Base-by-base conservation (phyloP, 2,888 invertebrate species). In the Lasioglossum vierecki region DNA sequence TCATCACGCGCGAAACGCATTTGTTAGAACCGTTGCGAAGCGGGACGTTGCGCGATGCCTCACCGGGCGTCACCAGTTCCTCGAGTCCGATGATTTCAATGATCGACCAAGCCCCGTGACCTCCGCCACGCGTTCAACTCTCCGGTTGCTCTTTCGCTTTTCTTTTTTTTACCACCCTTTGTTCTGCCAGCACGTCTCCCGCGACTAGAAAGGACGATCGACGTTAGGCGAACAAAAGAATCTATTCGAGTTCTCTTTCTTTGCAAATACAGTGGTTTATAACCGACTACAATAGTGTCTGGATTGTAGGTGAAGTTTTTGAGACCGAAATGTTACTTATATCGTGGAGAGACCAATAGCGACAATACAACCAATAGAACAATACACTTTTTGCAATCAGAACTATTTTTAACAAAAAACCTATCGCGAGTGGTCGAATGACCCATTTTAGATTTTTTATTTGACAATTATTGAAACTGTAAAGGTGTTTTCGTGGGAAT, bases 11-110 rank as follows among this genome's bases (percentile, higher is more conserved):
- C 82, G 74, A 86, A 79, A 80, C 80, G 82, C 88, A 85, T 89
- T 66, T 18, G 66, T 66, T 66, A 9, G 79, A 49, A 80, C 70
- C 85, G 70, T 88, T 85, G 88, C 88, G 83, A 88, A 85, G 76
- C 88, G 86, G 87, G 87, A 86, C 88, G 79, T 90, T 89, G 91
- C 35, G 35, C 35, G 35, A 35, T 35, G 35, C 91, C 73, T 85
- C 91, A 90, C 80, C 84, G 84, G 63, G 86, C 78, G 76, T 80
- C 76, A 77, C 70, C 66, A 81, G 85, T 81, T 85, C 66, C 84
- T 80, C 82, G 77, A 84, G 76, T n/a, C 60, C 75, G 87, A 75
- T 86, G 89, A 90, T 87, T 90, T 90, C 89, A 83, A 90, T 83
- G 87, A 49, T 74, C 79, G 80, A 39, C n/a, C 30, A 78, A 84